Evolutionary conservation across 2,113 vertebrate genomes (phyloP), one percentile per base, ranked within the genome.

Genomic region (Nycticryphes semicollaris): DNA sequence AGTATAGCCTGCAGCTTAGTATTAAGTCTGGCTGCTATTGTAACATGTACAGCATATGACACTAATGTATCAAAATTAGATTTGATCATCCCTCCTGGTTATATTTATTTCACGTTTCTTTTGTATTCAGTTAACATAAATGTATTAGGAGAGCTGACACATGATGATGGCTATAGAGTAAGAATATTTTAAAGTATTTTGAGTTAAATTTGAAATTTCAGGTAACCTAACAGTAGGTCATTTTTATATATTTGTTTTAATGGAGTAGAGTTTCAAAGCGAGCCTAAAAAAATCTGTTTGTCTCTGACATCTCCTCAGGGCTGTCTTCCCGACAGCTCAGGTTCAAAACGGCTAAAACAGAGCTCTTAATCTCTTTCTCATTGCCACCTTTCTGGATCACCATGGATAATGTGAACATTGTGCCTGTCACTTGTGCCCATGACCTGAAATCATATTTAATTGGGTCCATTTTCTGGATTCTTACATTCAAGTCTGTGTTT

Each of bases 61-160:
- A 98, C 97, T 99, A 99, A 99, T 99, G 98, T 98, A 98, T 98
- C 98, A 98, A 98, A 99, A 99, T 99, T 99, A 98, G 98, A 99
- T 99, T 99, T 98, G 98, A 98, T 98, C 98, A 93, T 98, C 98
- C 98, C 98, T 98, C 95, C 98, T 98, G 98, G 98, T 99, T 99
- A 98, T 98, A 98, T 99, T 99, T 99, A 98, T 99, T 99, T 99
- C 99, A 99, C 98, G 95, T 99, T 98, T 99, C 98, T 99, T 99
- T 98, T 98, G 98, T 99, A 98, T 98, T 98, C 98, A 98, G 99
- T 99, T 99, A 99, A 99, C 98, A 96, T 98, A 98, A 98, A 98
- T 97, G 95, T 98, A 98, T 98, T 98, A 98, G 96, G 97, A 97
- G 98, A 98, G 97, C 98, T 98, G 98, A 98, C 98, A 98, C 97